Percentiles rank a stretch among this genome's conserved stretches.
Evolutionary conservation across 1,140 invertebrate genomes (phyloP).

Genomic region (Diabrotica undecimpunctata): DNA sequence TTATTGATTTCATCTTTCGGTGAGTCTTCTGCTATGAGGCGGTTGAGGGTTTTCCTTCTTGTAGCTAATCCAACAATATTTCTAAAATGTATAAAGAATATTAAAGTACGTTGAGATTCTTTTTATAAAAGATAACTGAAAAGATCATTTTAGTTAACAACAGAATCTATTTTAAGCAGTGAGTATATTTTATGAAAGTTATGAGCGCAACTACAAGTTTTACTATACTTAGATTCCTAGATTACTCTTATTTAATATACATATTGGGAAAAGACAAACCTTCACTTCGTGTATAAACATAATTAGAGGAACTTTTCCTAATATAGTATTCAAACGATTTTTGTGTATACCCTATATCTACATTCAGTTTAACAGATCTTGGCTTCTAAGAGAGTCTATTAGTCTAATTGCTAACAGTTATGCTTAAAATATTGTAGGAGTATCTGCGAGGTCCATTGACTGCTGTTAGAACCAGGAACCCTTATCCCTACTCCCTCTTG

Average conservation of each 20-base stretch:
- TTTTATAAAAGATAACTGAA: neutral
- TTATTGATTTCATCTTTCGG: neutral
- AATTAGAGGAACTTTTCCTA: too few species aligned
- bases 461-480: too few species aligned
- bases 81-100: neutral
- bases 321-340: too few species aligned
- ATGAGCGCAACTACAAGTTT: neutral
- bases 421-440: too few species aligned
- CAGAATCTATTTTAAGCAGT: neutral
- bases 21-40: neutral
- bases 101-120: neutral
- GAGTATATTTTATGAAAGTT: neutral
- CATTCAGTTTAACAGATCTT: too few species aligned
- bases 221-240: neutral
- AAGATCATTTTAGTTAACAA: neutral
- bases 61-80: neutral
- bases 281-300: too few species aligned
- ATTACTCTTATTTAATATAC: too few species aligned
- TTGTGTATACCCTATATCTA: too few species aligned
- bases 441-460: too few species aligned
- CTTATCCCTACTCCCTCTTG: too few species aligned
- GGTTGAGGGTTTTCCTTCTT: neutral
- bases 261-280: neutral
- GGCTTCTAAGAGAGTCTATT: too few species aligned
- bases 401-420: too few species aligned